Evolutionary conservation across 2,113 vertebrate species (phyloP), one percentile per base, ranked within the genome.

Genomic region (Parus major): DNA sequence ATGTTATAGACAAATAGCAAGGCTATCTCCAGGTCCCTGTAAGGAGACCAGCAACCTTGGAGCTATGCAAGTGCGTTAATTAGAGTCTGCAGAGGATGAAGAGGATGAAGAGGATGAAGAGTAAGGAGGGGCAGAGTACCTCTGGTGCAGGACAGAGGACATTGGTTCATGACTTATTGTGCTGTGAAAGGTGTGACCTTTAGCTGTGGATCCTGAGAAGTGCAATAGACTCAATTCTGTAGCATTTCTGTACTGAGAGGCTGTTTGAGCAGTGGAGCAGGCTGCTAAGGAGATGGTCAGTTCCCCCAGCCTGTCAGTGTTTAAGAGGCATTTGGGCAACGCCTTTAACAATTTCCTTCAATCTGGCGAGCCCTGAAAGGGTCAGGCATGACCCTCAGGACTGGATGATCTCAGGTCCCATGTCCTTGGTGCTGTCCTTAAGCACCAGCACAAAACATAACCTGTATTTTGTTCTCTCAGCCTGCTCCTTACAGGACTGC

Each of bases 101-200:
- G 66, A 76, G 70, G 66, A 42, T 5, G 19, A 10, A 47, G 49
- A 76, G 70, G 66, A 42, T 4, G 19, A 9, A 47, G 49, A 76
- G n/a, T n/a, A 82, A 17, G 0, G 16, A 80, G 59, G 21, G 18
- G n/a, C 50, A 70, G 60, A 61, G n/a, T 9, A 5, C 8, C 2
- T 16, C 31, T 52, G 3, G 12, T 33, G 56, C 36, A 50, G 39
- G 24, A 68, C 23, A 56, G 29, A 24, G 35, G 69, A 42, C 46
- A 33, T 2, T 0, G 0, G 19, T 36, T 73, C 53, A 33, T 19
- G 39, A 29, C 33, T 81, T 9, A 29, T 2, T 5, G 4, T 53
- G 9, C 35, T 36, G 28, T 70, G 76, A 28, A n/a, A 55, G 4
- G 9, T n/a, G 17, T 61, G 65, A 35, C 65, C 44, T 76, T 78